Evolutionary conservation across 2,888 invertebrate genomes (phyloP).

Genomic region (Junonia oenone): DNA sequence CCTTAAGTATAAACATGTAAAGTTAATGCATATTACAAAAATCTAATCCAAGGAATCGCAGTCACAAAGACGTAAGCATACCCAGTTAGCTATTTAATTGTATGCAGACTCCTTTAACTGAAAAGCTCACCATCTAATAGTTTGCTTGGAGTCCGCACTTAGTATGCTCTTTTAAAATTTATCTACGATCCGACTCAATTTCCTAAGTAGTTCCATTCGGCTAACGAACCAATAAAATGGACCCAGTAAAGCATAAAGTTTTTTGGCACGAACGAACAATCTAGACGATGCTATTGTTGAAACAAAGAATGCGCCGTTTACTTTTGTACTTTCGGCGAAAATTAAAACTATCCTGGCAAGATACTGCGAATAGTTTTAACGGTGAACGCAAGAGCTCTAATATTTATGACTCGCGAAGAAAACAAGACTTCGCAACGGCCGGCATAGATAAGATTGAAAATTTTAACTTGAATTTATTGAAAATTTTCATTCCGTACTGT

Average conservation of each 20-base stretch:
- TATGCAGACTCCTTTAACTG: slow-evolving; percentile 11
- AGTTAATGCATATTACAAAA: neutral
- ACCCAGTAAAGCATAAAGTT: slow-evolving; percentile 42
- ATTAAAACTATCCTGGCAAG: slow-evolving; percentile 56
- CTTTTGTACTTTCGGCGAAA: slow-evolving; percentile 36
- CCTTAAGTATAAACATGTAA: neutral
- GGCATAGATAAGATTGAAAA: neutral
- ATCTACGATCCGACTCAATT: slow-evolving; percentile 51
- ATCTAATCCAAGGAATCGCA: neutral
- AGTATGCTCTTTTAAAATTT: slow-evolving; percentile 27
- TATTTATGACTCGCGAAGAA: slow-evolving; percentile 25
- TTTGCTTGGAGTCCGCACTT: slow-evolving; percentile 18
- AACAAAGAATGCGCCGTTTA: slow-evolving; percentile 40
- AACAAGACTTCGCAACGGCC: neutral
- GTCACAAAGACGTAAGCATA: slow-evolving; percentile 4
- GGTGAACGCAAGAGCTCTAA: slow-evolving; percentile 20
- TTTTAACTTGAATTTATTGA: slow-evolving; percentile 2
- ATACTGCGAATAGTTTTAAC: slow-evolving; percentile 31
- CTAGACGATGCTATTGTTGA: slow-evolving; percentile 32
- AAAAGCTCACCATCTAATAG: slow-evolving; percentile 13
- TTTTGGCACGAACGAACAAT: slow-evolving; percentile 47
- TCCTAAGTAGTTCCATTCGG: slow-evolving; percentile 48
- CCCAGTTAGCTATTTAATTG: slow-evolving; percentile 9
- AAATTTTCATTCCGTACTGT: neutral
- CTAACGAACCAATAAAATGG: slow-evolving; percentile 49